Evolutionary conservation across 2,113 vertebrate species (phyloP).

Genomic region (Carlito syrichta): DNA sequence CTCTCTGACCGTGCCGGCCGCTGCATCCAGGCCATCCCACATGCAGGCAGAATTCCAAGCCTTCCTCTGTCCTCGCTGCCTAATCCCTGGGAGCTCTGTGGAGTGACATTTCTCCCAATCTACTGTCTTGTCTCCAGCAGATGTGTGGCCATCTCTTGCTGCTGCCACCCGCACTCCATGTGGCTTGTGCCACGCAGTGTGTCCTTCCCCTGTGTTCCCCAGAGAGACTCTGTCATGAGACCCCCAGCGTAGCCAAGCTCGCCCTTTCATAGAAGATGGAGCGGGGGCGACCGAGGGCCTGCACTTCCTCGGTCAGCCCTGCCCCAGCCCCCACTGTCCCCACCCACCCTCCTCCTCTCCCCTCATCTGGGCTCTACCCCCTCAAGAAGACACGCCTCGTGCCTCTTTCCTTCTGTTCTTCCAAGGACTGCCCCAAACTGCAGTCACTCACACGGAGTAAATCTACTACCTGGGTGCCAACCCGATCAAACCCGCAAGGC

Average conservation of each 20-base stretch:
- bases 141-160: too few species aligned
- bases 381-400: neutral
- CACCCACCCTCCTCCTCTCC: neutral
- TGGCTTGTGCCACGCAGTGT: neutral
- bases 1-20: too few species aligned
- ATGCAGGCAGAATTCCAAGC: neutral
- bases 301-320: neutral
- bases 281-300: rapidly evolving
- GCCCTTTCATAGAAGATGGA: neutral
- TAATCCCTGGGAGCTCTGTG: neutral
- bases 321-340: neutral
- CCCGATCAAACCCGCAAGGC: too few species aligned
- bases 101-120: neutral
- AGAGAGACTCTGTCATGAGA: neutral
- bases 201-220: rapidly evolving
- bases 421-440: too few species aligned
- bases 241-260: rapidly evolving
- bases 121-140: neutral
- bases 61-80: neutral
- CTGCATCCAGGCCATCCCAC: neutral
- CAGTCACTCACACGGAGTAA: neutral
- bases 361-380: neutral
- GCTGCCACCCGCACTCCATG: neutral
- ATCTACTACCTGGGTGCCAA: too few species aligned
- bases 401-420: neutral